Conservation (phyloP, 1,140 invertebrate species). For the Pantala flavescens region DNA sequence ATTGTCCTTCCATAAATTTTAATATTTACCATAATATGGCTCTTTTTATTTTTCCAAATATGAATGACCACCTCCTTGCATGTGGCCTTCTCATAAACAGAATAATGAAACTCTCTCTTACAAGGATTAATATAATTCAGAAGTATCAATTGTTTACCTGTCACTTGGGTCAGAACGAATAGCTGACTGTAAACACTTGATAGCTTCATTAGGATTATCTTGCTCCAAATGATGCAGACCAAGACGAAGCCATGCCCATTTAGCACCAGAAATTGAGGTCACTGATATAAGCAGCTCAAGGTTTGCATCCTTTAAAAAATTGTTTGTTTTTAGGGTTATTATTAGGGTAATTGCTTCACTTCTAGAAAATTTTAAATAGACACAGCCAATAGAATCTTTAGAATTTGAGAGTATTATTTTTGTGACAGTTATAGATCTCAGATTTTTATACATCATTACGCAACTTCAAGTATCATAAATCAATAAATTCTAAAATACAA, state of each 20-base stretch:
- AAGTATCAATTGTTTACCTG: slow-evolving; percentile 37
- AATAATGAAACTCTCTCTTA: no score
- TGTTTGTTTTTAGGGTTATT: no score
- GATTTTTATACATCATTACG: no score
- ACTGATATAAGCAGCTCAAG: slow-evolving; percentile 53
- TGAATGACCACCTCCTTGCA: no score
- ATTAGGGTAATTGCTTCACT: no score
- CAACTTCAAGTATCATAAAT: no score
- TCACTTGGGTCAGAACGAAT: slow-evolving; percentile 59
- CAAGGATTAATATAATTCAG: background rate
- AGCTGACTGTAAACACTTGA: slow-evolving; percentile 62
- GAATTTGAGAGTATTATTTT: slow-evolving; percentile 20
- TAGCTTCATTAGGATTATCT: slow-evolving; percentile 57
- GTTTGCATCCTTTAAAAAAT: slow-evolving; percentile 47
- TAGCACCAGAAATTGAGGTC: slow-evolving; percentile 37
- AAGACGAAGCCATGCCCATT: slow-evolving; percentile 72
- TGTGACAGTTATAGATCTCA: no score
- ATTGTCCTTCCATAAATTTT: no score
- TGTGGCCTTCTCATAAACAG: no score
- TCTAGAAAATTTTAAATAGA: slow-evolving; percentile 18
- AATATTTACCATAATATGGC: no score
- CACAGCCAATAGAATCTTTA: background rate
- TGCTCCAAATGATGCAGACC: slow-evolving; percentile 60
- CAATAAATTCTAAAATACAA: no score
- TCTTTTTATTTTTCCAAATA: no score